Evolutionary conservation across 2,888 invertebrate genomes (phyloP).

Genomic region (Conomelus anceps): DNA sequence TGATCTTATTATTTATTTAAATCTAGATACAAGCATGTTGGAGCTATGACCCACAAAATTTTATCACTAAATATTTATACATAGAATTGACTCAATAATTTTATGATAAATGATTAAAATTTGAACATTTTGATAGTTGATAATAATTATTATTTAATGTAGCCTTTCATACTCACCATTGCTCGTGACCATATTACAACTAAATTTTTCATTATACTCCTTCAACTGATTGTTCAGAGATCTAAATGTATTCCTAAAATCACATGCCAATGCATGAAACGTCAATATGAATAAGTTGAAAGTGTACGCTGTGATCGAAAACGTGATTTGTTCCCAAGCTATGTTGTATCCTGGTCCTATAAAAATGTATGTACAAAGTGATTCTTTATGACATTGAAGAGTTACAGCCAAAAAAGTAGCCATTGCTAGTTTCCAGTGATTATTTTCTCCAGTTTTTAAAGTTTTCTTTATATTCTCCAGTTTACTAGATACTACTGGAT

Average conservation of each 20-base stretch:
- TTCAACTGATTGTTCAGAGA: neutral
- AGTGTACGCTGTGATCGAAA: neutral
- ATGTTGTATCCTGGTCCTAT: neutral
- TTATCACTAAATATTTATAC: too few species aligned
- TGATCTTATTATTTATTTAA: too few species aligned
- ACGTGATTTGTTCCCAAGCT: neutral
- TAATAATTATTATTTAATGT: neutral
- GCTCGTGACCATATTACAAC: neutral
- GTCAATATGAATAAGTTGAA: neutral
- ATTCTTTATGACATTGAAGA: neutral
- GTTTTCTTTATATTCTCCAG: neutral
- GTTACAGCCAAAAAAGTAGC: neutral
- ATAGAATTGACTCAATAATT: too few species aligned
- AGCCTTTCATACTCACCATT: neutral
- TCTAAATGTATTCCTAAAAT: neutral
- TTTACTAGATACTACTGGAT: neutral
- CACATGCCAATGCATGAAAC: neutral
- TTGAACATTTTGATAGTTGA: too few species aligned
- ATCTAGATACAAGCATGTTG: too few species aligned
- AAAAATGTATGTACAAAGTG: neutral
- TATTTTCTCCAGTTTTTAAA: neutral
- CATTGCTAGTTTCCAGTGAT: neutral
- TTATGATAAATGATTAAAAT: too few species aligned
- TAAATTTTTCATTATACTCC: neutral
- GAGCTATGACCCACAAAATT: too few species aligned